Conservation (phyloP, 2,888 invertebrate species). For the Aporophyla nigra region DNA sequence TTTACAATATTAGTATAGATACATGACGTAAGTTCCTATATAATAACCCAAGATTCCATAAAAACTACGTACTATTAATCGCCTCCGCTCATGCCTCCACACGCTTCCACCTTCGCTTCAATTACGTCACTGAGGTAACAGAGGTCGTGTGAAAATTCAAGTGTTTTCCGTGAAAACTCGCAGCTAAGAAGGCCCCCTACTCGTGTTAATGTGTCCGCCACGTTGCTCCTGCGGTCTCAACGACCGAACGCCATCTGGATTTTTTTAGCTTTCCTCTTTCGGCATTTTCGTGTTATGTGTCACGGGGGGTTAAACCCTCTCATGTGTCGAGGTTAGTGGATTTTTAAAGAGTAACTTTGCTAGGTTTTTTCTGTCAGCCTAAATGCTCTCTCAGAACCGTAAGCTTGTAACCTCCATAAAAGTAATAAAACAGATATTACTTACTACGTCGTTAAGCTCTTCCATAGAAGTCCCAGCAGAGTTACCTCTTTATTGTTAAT, state of each 20-base stretch:
- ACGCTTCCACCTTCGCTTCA: constrained; percentile 53
- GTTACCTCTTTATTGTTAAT: too few species aligned
- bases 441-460: background rate
- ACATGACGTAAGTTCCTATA: too few species aligned
- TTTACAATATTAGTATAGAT: too few species aligned
- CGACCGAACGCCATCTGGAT: constrained; percentile 45
- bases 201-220: constrained; percentile 62
- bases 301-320: constrained; percentile 39
- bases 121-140: constrained; percentile 67
- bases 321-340: constrained; percentile 27
- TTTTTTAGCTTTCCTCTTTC: constrained; percentile 43
- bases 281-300: constrained; percentile 53
- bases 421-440: background rate
- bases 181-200: constrained; percentile 50
- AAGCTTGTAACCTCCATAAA: background rate
- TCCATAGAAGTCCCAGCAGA: background rate
- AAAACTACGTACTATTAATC: constrained; percentile 14
- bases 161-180: constrained; percentile 64
- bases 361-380: background rate
- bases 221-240: constrained; percentile 56
- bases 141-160: constrained; percentile 66
- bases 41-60: too few species aligned
- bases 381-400: background rate
- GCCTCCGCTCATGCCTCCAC: constrained; percentile 36
- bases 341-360: constrained; percentile 15